These are phyloP conservation scores for Drosophila villosipedis DNA, from an alignment of 2,888 invertebrate species.

Conservation along the genomic window DNA sequence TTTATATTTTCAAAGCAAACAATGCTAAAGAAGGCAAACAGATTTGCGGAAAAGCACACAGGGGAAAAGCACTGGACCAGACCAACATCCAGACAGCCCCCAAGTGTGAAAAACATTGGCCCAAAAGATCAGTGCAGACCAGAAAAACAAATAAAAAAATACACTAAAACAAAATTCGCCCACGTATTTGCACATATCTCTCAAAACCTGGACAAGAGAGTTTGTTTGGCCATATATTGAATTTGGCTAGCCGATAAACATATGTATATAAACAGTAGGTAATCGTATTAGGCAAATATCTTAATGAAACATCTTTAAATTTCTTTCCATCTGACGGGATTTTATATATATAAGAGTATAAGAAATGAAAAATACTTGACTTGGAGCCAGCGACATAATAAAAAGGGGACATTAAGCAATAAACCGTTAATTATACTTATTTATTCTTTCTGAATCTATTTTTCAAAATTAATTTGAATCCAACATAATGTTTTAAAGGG, in stretches of 20 bases:
- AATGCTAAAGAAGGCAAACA: constrained; percentile 30
- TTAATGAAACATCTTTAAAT: neutral
- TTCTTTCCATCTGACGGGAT: neutral
- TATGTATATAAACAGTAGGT: neutral
- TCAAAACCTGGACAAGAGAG: constrained; percentile 10
- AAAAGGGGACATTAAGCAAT: neutral
- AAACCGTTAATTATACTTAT: neutral
- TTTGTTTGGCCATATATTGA: constrained; percentile 27
- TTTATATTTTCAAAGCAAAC: constrained; percentile 52
- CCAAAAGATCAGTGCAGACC: constrained; percentile 43
- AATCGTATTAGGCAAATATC: neutral
- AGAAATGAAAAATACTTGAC: neutral
- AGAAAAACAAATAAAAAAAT: constrained; percentile 7
- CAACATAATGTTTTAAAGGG: neutral
- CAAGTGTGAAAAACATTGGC: constrained; percentile 64
- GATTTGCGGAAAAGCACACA: constrained; percentile 16
- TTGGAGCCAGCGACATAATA: neutral
- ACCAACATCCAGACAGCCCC: constrained; percentile 41
- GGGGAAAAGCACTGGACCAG: constrained; percentile 4
- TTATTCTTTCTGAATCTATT: neutral
- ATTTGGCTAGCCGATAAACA: constrained; percentile 13
- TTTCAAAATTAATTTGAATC: neutral
- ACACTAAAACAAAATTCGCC: constrained; percentile 33
- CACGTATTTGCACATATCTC: constrained; percentile 55
- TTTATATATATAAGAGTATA: neutral